Evolutionary conservation across 2,888 invertebrate species (phyloP).

Genomic region (Sinohyriopsis cumingii): DNA sequence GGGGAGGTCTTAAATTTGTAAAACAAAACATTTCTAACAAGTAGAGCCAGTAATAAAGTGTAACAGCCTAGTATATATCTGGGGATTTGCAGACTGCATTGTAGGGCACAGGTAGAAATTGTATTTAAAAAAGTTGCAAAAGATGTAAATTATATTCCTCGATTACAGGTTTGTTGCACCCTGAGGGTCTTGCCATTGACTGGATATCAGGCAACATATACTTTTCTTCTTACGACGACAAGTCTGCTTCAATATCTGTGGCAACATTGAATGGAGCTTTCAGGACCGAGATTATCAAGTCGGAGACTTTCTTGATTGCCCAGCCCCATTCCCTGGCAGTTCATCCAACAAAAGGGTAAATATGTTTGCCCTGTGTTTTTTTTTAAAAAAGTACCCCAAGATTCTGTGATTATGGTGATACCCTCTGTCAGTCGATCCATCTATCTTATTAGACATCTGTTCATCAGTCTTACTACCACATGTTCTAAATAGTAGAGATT

Average conservation of each 20-base stretch:
- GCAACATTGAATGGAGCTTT: conserved; percentile 83
- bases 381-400: too few species aligned
- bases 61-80: too few species aligned
- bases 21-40: too few species aligned
- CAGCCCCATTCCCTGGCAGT: conserved; percentile 78
- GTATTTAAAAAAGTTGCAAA: too few species aligned
- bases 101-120: too few species aligned
- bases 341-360: conserved; percentile 78
- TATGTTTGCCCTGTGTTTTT: background rate
- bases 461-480: background rate
- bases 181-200: conserved; percentile 86
- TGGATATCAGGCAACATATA: conserved; percentile 86
- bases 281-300: conserved; percentile 74
- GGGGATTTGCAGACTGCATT: too few species aligned
- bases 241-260: conserved; percentile 77
- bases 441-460: background rate
- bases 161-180: conserved; percentile 66
- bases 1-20: too few species aligned
- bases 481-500: too few species aligned
- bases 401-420: background rate
- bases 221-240: conserved; percentile 76
- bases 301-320: conserved; percentile 31
- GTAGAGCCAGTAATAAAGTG: too few species aligned
- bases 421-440: background rate
- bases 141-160: too few species aligned